Evolutionary conservation across 1,140 invertebrate species (phyloP), one percentile per base, ranked within the genome.

Genomic region (Meloidogyne hapla): DNA sequence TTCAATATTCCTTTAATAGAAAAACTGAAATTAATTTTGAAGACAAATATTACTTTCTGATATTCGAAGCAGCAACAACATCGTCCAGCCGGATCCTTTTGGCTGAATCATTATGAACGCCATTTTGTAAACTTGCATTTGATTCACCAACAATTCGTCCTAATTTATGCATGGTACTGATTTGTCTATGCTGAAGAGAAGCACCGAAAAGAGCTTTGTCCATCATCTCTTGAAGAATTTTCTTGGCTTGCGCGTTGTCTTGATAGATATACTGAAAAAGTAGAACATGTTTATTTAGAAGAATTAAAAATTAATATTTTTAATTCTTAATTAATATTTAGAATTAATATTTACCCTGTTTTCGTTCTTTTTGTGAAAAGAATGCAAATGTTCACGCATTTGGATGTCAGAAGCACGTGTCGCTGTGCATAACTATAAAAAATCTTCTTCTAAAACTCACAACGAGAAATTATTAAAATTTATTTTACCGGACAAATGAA

Each of bases 361-460:
- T 38, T 84, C 87, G 33, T 68, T 81, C 63, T 84, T 87, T 61
- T 82, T 84, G 70, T 86, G 84, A 23, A 77, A 66, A 5, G 86
- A 87, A 63, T 86, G 78, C 40, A 86, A 76, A 70, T 86, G 84
- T 69, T 86, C 84, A 38, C 86, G 76, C 79, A 86, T 83, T 63
- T 86, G 86, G 10, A 75, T 77, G 70, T 86, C 86, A 9, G 81
- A 80, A 40, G 84, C 84, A 18, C 84, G 83, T 66, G 48, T 33
- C 12, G 77, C 64, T 21, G 71, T 56, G 66, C 84, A 86, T 33
- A 81, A 74, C 33, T 33, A 33, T 5, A 33, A 33, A 33, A 33
- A 33, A 33, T 5, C 33, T 3, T 5, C 8, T 33, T 33, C 33
- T 8, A 5, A 33, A 33, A 33, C 33, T 3, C 4, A 33, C 33